A percentile compares a stretch with the other conserved stretches of the same genome.
Conservation (phyloP, 2,113 vertebrate genomes). For the Zapus hudsonius region DNA sequence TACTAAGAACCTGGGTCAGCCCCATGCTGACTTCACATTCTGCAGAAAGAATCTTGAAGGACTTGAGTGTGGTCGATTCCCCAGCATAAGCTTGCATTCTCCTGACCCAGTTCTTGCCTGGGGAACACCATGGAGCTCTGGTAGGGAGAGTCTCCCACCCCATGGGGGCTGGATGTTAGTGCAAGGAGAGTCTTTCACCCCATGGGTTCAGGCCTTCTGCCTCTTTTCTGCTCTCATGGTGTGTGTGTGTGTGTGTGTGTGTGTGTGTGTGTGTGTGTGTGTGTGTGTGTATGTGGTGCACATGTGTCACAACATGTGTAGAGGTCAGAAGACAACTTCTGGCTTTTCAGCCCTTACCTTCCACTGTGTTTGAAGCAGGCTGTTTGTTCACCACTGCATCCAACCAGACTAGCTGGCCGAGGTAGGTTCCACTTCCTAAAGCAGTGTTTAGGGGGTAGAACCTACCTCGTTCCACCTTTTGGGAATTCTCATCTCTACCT, state of each 20-base stretch:
- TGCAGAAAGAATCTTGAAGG: neutral
- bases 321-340: too few relatives aligned
- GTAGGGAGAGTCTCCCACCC: neutral
- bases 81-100: neutral
- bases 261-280: neutral
- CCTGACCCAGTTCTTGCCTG: neutral
- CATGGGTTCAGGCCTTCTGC: neutral
- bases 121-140: neutral
- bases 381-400: too few relatives aligned
- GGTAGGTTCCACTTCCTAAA: too few relatives aligned
- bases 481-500: too few relatives aligned
- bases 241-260: too few relatives aligned
- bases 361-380: too few relatives aligned
- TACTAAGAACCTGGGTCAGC: neutral
- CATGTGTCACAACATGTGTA: too few relatives aligned
- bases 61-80: neutral
- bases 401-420: too few relatives aligned
- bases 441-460: too few relatives aligned
- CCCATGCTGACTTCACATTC: neutral
- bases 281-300: too few relatives aligned
- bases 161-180: neutral
- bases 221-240: neutral
- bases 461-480: too few relatives aligned
- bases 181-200: accelerated
- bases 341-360: too few relatives aligned